These are phyloP conservation scores for Tetraneura akinire DNA, from an alignment of 1,140 invertebrate species.

Conservation along the genomic window DNA sequence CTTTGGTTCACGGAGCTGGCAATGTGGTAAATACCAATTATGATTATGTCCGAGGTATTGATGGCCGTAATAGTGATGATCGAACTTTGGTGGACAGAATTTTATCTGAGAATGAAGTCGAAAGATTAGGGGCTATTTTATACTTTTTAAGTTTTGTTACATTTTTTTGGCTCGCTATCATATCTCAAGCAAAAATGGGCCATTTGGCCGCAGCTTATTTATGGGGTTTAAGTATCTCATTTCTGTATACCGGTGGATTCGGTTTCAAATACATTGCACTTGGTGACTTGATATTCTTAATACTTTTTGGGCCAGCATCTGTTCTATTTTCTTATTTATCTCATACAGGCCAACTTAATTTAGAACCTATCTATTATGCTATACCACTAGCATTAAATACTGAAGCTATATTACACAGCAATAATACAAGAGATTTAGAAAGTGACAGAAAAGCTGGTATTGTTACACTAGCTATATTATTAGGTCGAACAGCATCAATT, in stretches of 20 bases:
- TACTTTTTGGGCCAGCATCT: constrained; percentile 91
- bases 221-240: constrained; percentile 92
- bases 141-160: constrained; percentile 87
- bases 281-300: constrained; percentile 73
- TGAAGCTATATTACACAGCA: constrained; percentile 92
- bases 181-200: constrained; percentile 90
- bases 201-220: constrained; percentile 92
- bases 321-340: constrained; percentile 92
- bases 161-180: constrained; percentile 75
- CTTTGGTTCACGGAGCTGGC: constrained; percentile 91
- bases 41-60: constrained; percentile 91
- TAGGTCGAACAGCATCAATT: constrained; percentile 87
- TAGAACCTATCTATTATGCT: constrained; percentile 88
- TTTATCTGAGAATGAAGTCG: constrained; percentile 81
- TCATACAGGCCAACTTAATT: constrained; percentile 83
- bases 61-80: constrained; percentile 88
- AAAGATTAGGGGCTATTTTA: constrained; percentile 76
- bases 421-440: constrained; percentile 84
- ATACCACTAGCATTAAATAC: constrained; percentile 91
- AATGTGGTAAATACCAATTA: constrained; percentile 97
- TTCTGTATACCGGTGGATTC: constrained; percentile 73
- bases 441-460: constrained; percentile 56
- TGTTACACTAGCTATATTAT: constrained; percentile 87
- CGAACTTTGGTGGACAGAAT: constrained; percentile 89
- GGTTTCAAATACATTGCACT: constrained; percentile 68